A percentile compares a stretch with the other conserved stretches of the same genome.
Conservation (phyloP, 2,113 vertebrate species). For the Malurus melanocephalus region DNA sequence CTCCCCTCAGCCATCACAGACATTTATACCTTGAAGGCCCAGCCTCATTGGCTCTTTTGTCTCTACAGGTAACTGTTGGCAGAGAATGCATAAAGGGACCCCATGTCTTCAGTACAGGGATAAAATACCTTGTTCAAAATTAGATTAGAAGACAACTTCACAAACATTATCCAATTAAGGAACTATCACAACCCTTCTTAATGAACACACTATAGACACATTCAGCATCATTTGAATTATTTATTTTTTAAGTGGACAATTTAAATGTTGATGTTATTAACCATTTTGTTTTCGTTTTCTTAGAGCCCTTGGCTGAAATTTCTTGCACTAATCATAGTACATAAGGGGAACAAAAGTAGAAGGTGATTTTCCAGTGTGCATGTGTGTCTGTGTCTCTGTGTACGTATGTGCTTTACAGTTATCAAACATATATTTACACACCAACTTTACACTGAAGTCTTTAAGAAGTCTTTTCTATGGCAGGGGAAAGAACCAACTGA, state of each 20-base stretch:
- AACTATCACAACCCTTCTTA: neutral
- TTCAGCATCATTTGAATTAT: constrained; percentile 60
- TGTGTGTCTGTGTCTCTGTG: constrained; percentile 52
- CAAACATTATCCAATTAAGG: neutral
- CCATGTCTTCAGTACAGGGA: neutral
- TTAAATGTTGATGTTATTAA: constrained; percentile 50
- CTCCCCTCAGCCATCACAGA: neutral
- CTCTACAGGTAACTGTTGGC: neutral
- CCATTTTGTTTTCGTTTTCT: constrained; percentile 50
- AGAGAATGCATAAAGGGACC: neutral
- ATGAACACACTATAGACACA: constrained; percentile 46
- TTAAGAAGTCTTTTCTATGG: constrained; percentile 59
- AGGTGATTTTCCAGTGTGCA: constrained; percentile 54
- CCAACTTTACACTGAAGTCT: constrained; percentile 55
- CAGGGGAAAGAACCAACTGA: constrained; percentile 46
- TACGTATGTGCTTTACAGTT: constrained; percentile 64
- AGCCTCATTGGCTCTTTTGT: neutral
- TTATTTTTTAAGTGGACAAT: constrained; percentile 78
- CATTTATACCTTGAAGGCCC: neutral
- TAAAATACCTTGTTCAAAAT: neutral
- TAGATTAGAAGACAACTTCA: neutral
- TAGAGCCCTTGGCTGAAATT: constrained; percentile 71
- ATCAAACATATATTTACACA: constrained; percentile 66
- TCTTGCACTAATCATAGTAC: constrained; percentile 54
- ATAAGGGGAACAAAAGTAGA: constrained; percentile 29